phyloP scores from a whole-genome alignment of 2,888 invertebrate genomes.

The Muscina levida region DNA sequence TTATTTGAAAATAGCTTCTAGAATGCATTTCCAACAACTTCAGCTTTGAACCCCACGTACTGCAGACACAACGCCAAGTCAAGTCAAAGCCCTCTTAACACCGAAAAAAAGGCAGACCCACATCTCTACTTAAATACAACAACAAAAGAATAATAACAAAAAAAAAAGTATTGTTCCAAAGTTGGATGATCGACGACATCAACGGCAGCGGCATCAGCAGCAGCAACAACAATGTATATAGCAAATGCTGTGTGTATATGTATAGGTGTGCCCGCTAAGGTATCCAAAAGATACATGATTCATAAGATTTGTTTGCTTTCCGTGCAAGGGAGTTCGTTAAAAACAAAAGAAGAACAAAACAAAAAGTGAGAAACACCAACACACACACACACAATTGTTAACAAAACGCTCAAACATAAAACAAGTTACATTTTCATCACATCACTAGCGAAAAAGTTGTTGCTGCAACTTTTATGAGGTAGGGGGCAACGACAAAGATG shows the following conservation, averaged over 20 bases:
- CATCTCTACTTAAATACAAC: slow-evolving; percentile 55
- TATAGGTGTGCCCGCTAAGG: no score
- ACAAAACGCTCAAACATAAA: slow-evolving; percentile 45
- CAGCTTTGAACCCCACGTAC: slow-evolving; percentile 7
- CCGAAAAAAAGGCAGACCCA: slow-evolving; percentile 57
- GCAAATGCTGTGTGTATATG: slow-evolving; percentile 43
- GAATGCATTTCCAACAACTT: no score
- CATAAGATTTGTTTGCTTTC: slow-evolving; percentile 57
- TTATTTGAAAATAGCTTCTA: no score
- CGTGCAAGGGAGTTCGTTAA: neutral
- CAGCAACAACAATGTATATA: slow-evolving; percentile 15
- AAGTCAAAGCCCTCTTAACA: slow-evolving; percentile 66
- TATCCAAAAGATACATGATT: slow-evolving; percentile 56
- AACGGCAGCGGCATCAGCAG: slow-evolving; percentile 19
- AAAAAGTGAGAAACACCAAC: slow-evolving; percentile 10
- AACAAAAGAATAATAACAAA: slow-evolving; percentile 41
- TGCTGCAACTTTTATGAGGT: no score
- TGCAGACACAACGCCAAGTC: slow-evolving; percentile 43
- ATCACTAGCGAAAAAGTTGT: neutral
- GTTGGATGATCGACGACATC: slow-evolving; percentile 40
- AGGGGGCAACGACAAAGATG: no score
- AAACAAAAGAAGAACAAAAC: slow-evolving; percentile 23
- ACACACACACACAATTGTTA: no score
- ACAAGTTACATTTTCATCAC: slow-evolving; percentile 52
- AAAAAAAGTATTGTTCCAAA: slow-evolving; percentile 59